phyloP scores from a whole-genome alignment of 2,888 invertebrate genomes.

The Zonitis immaculata region DNA sequence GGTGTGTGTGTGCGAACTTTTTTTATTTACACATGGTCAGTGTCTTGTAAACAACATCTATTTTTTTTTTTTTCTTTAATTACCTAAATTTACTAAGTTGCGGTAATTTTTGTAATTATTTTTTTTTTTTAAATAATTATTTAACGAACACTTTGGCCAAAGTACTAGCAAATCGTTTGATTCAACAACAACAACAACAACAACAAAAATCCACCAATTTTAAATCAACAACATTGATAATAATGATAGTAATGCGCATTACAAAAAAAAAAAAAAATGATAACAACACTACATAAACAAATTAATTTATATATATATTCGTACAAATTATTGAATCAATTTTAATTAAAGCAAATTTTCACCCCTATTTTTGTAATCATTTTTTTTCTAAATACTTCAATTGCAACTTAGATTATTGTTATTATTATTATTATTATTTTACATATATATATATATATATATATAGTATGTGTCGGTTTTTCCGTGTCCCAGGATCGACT shows the following conservation, averaged over 20 bases:
- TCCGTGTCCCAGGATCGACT: slow-evolving; percentile 28
- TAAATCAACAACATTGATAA: background rate
- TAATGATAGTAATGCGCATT: background rate
- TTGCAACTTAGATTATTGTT: no score
- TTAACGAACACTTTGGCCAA: no score
- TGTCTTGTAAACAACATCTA: slow-evolving; percentile 26
- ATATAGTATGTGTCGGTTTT: background rate
- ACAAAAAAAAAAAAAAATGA: background rate
- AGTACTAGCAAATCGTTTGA: no score
- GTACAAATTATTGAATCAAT: background rate
- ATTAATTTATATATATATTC: background rate
- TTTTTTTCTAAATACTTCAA: background rate
- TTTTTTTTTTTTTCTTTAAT: slow-evolving; percentile 12
- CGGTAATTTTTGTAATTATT: no score
- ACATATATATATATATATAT: background rate
- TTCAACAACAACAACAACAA: no score
- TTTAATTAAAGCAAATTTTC: no score
- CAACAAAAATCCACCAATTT: background rate
- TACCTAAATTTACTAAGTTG: no score
- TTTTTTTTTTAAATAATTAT: no score
- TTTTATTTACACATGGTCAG: slow-evolving; percentile 49
- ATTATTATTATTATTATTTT: background rate
- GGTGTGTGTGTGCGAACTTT: slow-evolving; percentile 45
- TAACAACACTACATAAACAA: background rate
- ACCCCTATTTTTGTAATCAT: background rate